Evolutionary conservation across 2,797 vertebrate species (phyloP).

Genomic region (Poliocrania exsul): DNA sequence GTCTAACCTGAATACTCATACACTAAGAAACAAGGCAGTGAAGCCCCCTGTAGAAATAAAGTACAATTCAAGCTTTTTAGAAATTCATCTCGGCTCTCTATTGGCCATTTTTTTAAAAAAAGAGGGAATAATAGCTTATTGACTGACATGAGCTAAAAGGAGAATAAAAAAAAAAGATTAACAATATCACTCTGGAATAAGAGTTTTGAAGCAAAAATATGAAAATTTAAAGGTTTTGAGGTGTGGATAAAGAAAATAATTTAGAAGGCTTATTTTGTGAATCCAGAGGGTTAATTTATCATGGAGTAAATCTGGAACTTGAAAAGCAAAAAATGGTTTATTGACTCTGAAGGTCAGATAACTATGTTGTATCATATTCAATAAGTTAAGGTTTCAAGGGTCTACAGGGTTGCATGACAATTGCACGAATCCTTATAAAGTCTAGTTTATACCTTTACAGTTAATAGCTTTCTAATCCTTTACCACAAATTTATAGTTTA

Average conservation of each 20-base stretch:
- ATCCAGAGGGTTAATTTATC: slow-evolving; percentile 68
- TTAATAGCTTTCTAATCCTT: slow-evolving; percentile 80
- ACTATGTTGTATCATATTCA: slow-evolving; percentile 71
- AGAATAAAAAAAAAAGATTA: slow-evolving; percentile 52
- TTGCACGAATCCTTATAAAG: slow-evolving; percentile 60
- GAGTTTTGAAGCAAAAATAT: slow-evolving; percentile 35
- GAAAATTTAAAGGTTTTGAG: slow-evolving; percentile 51
- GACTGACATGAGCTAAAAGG: slow-evolving; percentile 42
- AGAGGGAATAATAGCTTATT: slow-evolving; percentile 44
- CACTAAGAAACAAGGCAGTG: neutral
- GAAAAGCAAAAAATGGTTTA: slow-evolving; percentile 67
- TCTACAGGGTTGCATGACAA: slow-evolving; percentile 61
- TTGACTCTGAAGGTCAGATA: slow-evolving; percentile 73
- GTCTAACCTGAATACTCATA: neutral
- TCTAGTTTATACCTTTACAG: slow-evolving; percentile 60
- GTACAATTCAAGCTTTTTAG: neutral
- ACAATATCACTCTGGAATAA: slow-evolving; percentile 38
- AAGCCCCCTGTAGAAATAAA: neutral
- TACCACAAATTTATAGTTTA: slow-evolving; percentile 78
- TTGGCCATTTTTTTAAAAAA: neutral
- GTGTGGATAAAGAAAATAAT: slow-evolving; percentile 40
- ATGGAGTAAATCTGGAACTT: slow-evolving; percentile 18
- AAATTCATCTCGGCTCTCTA: slow-evolving; percentile 39
- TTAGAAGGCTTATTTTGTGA: slow-evolving; percentile 58
- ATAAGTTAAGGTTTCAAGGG: slow-evolving; percentile 61